Evolutionary conservation across 2,113 vertebrate species (phyloP).

Genomic region (Callipepla squamata): DNA sequence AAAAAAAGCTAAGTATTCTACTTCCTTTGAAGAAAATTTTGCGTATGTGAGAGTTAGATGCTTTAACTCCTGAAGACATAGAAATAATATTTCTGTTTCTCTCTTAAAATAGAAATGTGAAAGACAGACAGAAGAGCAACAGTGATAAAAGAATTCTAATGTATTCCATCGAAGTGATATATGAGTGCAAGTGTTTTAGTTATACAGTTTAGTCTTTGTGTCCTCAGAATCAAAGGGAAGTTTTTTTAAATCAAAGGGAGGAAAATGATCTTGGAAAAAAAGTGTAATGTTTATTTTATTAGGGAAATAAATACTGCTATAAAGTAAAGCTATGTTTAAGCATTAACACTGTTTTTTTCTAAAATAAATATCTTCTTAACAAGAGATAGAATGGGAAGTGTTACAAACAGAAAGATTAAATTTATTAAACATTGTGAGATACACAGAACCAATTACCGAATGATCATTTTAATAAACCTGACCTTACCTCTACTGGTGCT

Average conservation of each 20-base stretch:
- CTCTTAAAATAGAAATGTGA: neutral
- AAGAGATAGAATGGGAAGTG: neutral
- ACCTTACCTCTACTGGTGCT: neutral
- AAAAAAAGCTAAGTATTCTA: neutral
- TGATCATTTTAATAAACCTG: neutral
- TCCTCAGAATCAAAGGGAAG: neutral
- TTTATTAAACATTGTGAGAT: neutral
- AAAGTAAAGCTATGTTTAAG: neutral
- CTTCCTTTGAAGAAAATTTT: neutral
- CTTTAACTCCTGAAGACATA: neutral
- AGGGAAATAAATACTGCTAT: neutral
- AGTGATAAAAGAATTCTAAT: neutral
- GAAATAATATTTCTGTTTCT: neutral
- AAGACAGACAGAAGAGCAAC: neutral
- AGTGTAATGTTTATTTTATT: neutral
- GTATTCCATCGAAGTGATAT: neutral
- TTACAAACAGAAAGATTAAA: neutral
- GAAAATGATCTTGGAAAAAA: neutral
- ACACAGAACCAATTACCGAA: neutral
- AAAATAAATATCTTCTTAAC: neutral
- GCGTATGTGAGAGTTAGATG: neutral
- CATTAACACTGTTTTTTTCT: neutral
- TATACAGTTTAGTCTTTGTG: neutral
- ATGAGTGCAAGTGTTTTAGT: neutral
- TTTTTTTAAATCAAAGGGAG: neutral